phyloP scores from a whole-genome alignment of 2,888 invertebrate genomes.

The Tillus elongatus region DNA sequence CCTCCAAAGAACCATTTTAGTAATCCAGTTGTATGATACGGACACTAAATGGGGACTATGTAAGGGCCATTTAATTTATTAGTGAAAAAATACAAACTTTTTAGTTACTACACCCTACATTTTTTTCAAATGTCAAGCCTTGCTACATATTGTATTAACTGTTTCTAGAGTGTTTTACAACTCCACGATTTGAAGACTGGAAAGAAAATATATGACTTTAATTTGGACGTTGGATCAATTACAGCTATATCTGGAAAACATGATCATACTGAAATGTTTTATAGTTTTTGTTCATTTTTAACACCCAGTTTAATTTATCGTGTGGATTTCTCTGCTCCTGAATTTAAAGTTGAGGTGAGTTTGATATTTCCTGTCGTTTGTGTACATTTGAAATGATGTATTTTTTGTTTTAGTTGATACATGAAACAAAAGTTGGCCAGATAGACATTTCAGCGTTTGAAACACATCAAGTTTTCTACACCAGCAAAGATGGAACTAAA shows the following conservation, averaged over 20 bases:
- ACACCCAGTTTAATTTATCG: conserved; percentile 82
- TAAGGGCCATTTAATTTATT: no score
- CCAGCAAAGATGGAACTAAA: conserved; percentile 85
- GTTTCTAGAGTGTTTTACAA: conserved; percentile 76
- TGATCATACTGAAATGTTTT: conserved; percentile 82
- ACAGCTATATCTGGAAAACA: conserved; percentile 77
- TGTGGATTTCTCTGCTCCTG: conserved; percentile 68
- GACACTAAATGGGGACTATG: no score
- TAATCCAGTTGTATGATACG: no score
- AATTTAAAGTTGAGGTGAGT: no score
- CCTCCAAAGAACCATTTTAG: no score
- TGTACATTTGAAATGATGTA: no score
- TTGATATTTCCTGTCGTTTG: no score
- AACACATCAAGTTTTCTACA: conserved; percentile 84
- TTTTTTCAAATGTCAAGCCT: no score
- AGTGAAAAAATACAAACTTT: no score
- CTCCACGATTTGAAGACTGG: conserved; percentile 69
- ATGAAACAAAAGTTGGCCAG: conserved; percentile 77
- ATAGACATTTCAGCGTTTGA: conserved; percentile 68
- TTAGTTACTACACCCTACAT: no score
- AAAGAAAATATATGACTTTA: conserved; percentile 60
- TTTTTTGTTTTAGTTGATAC: no score
- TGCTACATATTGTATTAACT: no score
- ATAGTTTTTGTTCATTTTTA: conserved; percentile 87
- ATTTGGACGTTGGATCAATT: conserved; percentile 80